phyloP scores from a whole-genome alignment of 2,888 invertebrate species.

The Eupithecia insigniata region DNA sequence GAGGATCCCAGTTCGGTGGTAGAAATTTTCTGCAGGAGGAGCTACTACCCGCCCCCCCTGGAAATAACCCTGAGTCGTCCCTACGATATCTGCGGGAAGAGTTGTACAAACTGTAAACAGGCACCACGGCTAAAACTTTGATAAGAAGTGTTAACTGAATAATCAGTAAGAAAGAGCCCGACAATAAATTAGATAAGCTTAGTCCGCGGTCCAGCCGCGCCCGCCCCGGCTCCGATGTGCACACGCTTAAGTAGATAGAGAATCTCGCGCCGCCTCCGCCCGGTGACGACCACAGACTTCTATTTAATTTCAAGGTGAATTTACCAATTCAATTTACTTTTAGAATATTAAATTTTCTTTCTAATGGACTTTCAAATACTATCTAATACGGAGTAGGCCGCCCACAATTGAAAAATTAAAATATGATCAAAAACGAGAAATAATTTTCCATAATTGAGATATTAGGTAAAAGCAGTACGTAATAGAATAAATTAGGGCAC shows the following conservation, averaged over 20 bases:
- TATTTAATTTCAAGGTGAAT: slow-evolving; percentile 16
- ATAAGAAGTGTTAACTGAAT: slow-evolving; percentile 13
- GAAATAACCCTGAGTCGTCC: too few relatives aligned
- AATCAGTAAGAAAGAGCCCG: slow-evolving; percentile 13
- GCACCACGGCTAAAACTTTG: too few relatives aligned
- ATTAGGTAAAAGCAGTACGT: not conserved
- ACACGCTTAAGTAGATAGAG: slow-evolving; percentile 29
- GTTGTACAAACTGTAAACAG: too few relatives aligned
- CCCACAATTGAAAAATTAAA: not conserved
- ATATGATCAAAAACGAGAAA: not conserved
- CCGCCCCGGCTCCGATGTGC: slow-evolving; percentile 26
- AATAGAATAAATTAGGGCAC: not conserved
- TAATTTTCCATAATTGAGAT: not conserved
- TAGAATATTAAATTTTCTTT: slow-evolving; percentile 12
- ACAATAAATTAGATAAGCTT: slow-evolving; percentile 28
- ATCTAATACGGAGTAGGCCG: not conserved
- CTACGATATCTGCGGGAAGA: too few relatives aligned
- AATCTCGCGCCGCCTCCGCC: slow-evolving; percentile 12
- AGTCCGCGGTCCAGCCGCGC: not conserved
- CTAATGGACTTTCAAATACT: slow-evolving; percentile 4
- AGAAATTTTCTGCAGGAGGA: too few relatives aligned
- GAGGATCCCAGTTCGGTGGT: too few relatives aligned
- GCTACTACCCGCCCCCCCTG: too few relatives aligned
- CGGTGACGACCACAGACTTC: not conserved
- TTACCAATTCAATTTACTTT: slow-evolving; percentile 15